Conservation (phyloP, 2,797 vertebrate species). For the Sebastes wilsoni region DNA sequence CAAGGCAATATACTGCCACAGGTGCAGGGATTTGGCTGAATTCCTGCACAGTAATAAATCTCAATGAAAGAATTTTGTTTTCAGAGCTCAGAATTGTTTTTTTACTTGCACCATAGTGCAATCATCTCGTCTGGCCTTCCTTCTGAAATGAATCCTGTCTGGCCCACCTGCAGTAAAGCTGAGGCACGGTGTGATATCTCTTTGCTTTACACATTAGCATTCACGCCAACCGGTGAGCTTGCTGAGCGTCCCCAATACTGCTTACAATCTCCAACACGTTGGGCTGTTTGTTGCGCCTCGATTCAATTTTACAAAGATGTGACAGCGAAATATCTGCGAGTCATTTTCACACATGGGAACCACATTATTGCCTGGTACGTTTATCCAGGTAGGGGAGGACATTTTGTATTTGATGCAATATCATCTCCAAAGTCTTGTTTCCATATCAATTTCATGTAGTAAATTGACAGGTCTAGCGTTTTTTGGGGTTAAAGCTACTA, state of each 20-base stretch:
- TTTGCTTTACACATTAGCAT: slow-evolving; percentile 51
- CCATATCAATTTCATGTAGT: not conserved
- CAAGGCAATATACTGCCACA: slow-evolving; percentile 49
- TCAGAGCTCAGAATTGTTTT: slow-evolving; percentile 48
- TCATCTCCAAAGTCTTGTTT: not conserved
- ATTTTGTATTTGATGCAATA: not conserved
- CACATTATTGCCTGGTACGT: not conserved
- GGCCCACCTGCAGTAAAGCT: slow-evolving; percentile 47
- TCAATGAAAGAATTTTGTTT: slow-evolving; percentile 60
- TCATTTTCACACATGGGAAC: slow-evolving; percentile 15
- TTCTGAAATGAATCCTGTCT: slow-evolving; percentile 52
- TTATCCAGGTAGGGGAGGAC: not conserved
- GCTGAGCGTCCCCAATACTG: not conserved
- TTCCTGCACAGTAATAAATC: slow-evolving; percentile 64
- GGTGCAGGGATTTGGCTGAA: slow-evolving; percentile 52
- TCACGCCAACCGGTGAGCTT: slow-evolving; percentile 16
- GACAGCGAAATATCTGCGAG: slow-evolving; percentile 1
- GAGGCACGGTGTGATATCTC: slow-evolving; percentile 27
- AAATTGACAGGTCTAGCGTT: not conserved
- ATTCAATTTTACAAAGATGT: slow-evolving; percentile 9
- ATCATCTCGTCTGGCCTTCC: slow-evolving; percentile 51
- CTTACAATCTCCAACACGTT: slow-evolving; percentile 27
- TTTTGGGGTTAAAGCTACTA: not conserved
- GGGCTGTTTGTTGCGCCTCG: slow-evolving; percentile 31
- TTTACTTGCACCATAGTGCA: slow-evolving; percentile 47